A percentile compares a stretch with the other conserved stretches of the same genome.
Evolutionary conservation across 2,888 invertebrate species (phyloP).

Genomic region (Muscina levida): DNA sequence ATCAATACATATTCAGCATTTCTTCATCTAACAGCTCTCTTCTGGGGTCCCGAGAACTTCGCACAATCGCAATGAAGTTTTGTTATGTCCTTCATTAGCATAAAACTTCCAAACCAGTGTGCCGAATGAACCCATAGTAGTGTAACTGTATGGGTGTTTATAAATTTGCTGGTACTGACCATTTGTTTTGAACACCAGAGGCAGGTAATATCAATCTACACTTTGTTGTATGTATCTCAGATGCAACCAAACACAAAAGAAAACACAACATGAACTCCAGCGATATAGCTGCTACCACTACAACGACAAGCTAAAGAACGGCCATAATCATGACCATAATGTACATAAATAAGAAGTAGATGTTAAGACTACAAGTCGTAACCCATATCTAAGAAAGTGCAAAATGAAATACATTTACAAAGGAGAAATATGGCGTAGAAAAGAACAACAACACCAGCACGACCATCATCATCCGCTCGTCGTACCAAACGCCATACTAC

Average conservation of each 20-base stretch:
- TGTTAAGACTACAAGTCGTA: neutral
- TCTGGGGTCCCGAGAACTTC: no score
- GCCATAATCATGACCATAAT: slow-evolving; percentile 36
- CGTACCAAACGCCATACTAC: slow-evolving; percentile 1
- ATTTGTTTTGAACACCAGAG: slow-evolving; percentile 70
- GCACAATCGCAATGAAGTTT: no score
- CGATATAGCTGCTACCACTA: slow-evolving; percentile 12
- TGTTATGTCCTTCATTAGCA: no score
- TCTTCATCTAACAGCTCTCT: no score
- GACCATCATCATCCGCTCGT: slow-evolving; percentile 5
- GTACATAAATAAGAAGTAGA: neutral
- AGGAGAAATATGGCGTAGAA: slow-evolving; percentile 49
- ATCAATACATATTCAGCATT: no score
- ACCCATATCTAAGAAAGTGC: slow-evolving; percentile 41
- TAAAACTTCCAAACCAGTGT: no score
- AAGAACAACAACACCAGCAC: slow-evolving; percentile 34
- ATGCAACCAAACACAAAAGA: slow-evolving; percentile 43
- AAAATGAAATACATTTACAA: slow-evolving; percentile 49
- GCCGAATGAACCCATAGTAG: no score
- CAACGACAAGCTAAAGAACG: slow-evolving; percentile 7
- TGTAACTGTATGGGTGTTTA: neutral
- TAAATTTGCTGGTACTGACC: slow-evolving; percentile 37
- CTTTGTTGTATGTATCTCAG: slow-evolving; percentile 70
- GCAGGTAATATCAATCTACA: slow-evolving; percentile 76
- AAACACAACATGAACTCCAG: slow-evolving; percentile 16